A percentile compares a stretch with the other conserved stretches of the same genome.
Conservation (phyloP, 92 coral and sea anemone species). For the Porites cylindrica region DNA sequence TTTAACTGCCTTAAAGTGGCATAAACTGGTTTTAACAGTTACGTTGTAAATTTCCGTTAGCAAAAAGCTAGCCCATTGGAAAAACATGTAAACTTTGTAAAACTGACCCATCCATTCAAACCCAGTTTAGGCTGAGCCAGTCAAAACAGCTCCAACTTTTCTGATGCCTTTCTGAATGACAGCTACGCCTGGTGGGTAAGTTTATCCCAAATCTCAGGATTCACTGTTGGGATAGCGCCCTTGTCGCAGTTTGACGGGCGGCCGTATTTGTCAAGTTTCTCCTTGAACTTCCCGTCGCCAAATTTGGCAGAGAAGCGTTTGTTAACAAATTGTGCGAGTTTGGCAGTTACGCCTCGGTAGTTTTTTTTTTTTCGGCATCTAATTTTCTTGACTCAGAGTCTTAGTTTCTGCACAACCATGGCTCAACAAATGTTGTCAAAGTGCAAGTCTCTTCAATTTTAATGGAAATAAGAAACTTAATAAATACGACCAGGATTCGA, state of each 20-base stretch:
- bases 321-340: too few species aligned
- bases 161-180: too few species aligned
- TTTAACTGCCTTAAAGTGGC: constrained; percentile 20
- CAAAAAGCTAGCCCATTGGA: constrained; percentile 62
- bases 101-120: constrained; percentile 33
- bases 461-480: too few species aligned
- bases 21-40: constrained; percentile 46
- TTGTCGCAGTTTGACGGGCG: constrained; percentile 64
- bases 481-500: too few species aligned
- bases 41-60: constrained; percentile 50
- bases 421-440: too few species aligned
- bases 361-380: too few species aligned
- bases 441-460: too few species aligned
- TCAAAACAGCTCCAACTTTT: too few species aligned
- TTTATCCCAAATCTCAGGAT: constrained; percentile 12
- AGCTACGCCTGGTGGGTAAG: constrained; percentile 8
- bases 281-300: constrained; percentile 43
- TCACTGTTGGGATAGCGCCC: not conserved
- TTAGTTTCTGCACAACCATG: too few species aligned
- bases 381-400: too few species aligned
- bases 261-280: constrained; percentile 57
- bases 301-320: constrained; percentile 17
- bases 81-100: constrained; percentile 57
- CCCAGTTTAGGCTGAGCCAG: not conserved
- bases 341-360: too few species aligned